A percentile compares a stretch with the other conserved stretches of the same genome.
Conservation (phyloP, 2,113 vertebrate genomes). For the Beaufortia kweichowensis region DNA sequence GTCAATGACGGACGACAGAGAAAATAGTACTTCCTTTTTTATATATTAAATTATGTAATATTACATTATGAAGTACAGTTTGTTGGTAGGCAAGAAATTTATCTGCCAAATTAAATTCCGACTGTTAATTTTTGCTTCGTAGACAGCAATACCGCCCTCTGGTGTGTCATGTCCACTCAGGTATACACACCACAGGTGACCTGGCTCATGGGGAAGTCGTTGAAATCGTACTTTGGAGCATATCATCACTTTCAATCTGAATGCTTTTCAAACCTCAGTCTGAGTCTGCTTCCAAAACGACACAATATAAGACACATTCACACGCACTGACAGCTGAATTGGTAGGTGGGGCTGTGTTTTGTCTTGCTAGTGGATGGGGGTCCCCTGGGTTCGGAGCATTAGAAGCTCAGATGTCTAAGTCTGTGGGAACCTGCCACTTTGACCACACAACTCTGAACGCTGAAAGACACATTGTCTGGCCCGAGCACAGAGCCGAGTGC, state of each 20-base stretch:
- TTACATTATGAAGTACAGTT: too few species aligned
- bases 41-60: too few species aligned
- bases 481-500: not conserved
- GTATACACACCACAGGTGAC: constrained; percentile 3
- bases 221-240: not conserved
- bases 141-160: constrained; percentile 53
- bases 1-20: too few species aligned
- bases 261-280: constrained; percentile 14
- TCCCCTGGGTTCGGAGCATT: constrained; percentile 13
- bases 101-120: too few species aligned
- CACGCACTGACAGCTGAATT: not conserved
- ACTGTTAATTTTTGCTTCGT: constrained; percentile 4
- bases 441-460: not conserved
- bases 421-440: constrained; percentile 21
- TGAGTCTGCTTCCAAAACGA: constrained; percentile 16
- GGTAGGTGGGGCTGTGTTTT: constrained; percentile 23
- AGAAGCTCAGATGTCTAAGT: constrained; percentile 37
- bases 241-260: constrained; percentile 15
- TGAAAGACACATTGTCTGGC: constrained; percentile 48
- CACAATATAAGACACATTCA: not conserved
- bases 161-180: constrained; percentile 23
- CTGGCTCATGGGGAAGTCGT: not conserved
- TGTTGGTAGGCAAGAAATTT: too few species aligned
- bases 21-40: too few species aligned
- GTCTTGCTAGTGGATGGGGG: constrained; percentile 7